Base-by-base conservation (phyloP, 2,113 vertebrate species). In the Salminus brasiliensis region DNA sequence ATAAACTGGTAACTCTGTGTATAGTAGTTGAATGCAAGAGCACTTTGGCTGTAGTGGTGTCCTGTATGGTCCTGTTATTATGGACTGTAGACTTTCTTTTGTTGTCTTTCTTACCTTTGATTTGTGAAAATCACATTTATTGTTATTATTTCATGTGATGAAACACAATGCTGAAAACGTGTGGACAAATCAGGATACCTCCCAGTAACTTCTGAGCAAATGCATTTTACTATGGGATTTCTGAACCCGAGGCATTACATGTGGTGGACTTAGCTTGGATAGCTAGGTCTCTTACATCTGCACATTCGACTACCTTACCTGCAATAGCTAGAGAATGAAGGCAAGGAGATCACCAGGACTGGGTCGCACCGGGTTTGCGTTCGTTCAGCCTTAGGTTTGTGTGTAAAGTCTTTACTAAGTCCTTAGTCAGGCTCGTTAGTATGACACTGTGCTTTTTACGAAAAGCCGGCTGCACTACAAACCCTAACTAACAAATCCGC, bases 101-200 rank as follows among this genome's bases (percentile, higher is more conserved):
- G 27, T 71, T 65, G 43, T 36, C 39, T 34, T 45, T 45, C 1
- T 32, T 66, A 18, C 27, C 13, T 41, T 69, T 27, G 23, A 29
- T 27, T 60, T 60, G 29, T 60, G n/a, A 30, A 60, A 13, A 25
- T 30, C 25, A 10, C 55, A 29, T 59, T 59, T 62, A 47, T 83
- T 83, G 73, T 83, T 59, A 25, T 39, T 74, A 30, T 67, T 7
- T 69, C 16, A 66, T 75, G 72, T 83, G 47, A 55, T 65, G 49
- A 73, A n/a, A 25, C 52, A 55, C 10, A 13, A 52, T 52, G 18
- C 47, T 52, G 47, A 52, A 52, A 49, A 18, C 5, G 39, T 10
- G 39, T 5, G 45, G 6, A 52, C 47, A 52, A 52, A 52, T n/a
- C 16, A 25, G 29, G 3, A 67, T 55, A 6, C 12, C 29, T 59